Conservation (phyloP, 2,113 vertebrate genomes). For the Origma solitaria region DNA sequence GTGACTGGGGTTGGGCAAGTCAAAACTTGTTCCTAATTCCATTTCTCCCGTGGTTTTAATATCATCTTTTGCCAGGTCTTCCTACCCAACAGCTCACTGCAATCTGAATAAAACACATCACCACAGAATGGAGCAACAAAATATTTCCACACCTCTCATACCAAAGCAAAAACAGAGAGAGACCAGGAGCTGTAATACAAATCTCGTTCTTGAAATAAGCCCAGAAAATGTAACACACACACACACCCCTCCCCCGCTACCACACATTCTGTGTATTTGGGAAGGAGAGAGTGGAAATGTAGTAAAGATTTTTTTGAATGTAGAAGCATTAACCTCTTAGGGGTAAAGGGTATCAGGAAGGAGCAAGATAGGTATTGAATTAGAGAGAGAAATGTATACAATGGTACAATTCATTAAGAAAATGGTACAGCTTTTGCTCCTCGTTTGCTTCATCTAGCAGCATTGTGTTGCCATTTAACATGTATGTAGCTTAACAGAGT, state of each 20-base stretch:
- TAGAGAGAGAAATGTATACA: background rate
- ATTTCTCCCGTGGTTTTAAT: too few relatives aligned
- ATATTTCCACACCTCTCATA: background rate
- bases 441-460: background rate
- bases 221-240: accelerated
- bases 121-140: background rate
- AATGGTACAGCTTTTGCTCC: background rate
- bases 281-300: background rate
- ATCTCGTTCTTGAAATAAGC: background rate
- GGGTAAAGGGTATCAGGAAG: background rate
- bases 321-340: background rate
- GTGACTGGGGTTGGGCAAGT: too few relatives aligned
- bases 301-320: background rate
- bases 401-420: background rate
- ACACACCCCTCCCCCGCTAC: accelerated
- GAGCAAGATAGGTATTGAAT: background rate
- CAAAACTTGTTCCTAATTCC: too few relatives aligned
- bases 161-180: background rate
- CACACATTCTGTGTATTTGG: background rate
- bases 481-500: background rate
- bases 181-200: background rate
- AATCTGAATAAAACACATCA: background rate
- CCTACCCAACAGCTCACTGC: background rate
- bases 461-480: background rate
- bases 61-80: too few relatives aligned